Evolutionary conservation across 37 sponge, comb jelly and placozoan genomes (phyloP).

Genomic region (Oscarella lobularis): DNA sequence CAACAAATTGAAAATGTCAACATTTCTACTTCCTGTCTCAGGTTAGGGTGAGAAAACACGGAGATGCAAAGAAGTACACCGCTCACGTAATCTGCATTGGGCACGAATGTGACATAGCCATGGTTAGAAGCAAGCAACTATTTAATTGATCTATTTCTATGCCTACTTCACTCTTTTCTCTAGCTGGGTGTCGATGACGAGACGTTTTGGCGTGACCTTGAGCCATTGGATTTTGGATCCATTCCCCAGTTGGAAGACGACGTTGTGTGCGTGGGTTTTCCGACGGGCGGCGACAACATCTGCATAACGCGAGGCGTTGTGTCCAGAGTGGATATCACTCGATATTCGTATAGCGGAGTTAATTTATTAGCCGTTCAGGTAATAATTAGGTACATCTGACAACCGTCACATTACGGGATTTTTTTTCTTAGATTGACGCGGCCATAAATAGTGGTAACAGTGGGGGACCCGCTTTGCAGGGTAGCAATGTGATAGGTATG

Average conservation of each 20-base stretch:
- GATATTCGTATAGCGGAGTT: not conserved
- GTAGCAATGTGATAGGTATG: not conserved
- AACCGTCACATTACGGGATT: not conserved
- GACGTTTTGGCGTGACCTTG: not conserved
- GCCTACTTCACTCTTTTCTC: too few relatives aligned
- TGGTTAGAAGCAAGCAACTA: not conserved
- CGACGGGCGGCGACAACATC: not conserved
- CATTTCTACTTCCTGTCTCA: too few relatives aligned
- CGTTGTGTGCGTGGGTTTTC: not conserved
- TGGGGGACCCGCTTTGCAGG: not conserved
- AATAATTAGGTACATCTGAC: too few relatives aligned
- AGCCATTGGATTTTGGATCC: not conserved
- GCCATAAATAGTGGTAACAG: conserved; percentile 1
- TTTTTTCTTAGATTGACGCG: not conserved
- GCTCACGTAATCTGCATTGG: not conserved
- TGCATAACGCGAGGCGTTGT: not conserved
- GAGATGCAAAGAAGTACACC: not conserved
- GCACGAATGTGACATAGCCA: conserved; percentile 1
- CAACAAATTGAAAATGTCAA: too few relatives aligned
- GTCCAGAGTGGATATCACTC: not conserved
- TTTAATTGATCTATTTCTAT: too few relatives aligned
- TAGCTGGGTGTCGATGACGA: not conserved
- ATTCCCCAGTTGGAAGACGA: not conserved
- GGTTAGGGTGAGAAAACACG: not conserved
- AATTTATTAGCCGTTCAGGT: not conserved